Evolutionary conservation across 2,113 vertebrate genomes (phyloP), one percentile per base, ranked within the genome.

Genomic region (Chloroceryle aenea): DNA sequence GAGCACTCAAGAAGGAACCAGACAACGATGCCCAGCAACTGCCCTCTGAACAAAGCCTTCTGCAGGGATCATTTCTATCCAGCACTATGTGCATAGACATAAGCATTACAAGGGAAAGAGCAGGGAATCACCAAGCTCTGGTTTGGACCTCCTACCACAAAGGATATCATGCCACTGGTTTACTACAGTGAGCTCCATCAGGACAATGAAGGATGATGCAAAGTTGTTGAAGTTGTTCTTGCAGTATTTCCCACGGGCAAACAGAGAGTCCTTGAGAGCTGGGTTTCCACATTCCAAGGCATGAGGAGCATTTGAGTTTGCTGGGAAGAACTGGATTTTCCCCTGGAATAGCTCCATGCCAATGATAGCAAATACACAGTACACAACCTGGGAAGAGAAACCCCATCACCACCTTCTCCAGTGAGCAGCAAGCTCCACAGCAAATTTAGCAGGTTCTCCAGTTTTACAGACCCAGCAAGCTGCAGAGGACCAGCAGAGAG

Each of bases 111-210:
- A 29, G 14, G 10, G 48, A 48, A 56, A 66, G 30, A 50, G 16
- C 17, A 20, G 55, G 42, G 22, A 48, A 27, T 48, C 25, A 30
- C 4, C 6, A 14, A 64, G 38, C 36, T 32, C 69, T n/a, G 9
- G 32, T 6, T 22, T 55, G 55, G 47, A 53, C 55, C 3, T 26
- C 38, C 43, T 5, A 5, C 27, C 42, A 26, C 79, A 95, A 98
- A 99, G 99, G 99, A 99, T 99, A 99, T 99, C 97, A 0, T 99
- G 99, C 99, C 99, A 99, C 97, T 99, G 99, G 97, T 99, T 99
- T 90, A 99, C 99, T 55, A 99, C 98, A 0, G 99, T 99, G 82
- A 99, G 99, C 97, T 99, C 99, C 95, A 98, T 87, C 81, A 99
- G 98, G 55, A 99, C 97, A 1, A 99, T 72, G 88, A 99, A 98